Conservation (phyloP, 2,888 invertebrate species). For the Pteria penguin region DNA sequence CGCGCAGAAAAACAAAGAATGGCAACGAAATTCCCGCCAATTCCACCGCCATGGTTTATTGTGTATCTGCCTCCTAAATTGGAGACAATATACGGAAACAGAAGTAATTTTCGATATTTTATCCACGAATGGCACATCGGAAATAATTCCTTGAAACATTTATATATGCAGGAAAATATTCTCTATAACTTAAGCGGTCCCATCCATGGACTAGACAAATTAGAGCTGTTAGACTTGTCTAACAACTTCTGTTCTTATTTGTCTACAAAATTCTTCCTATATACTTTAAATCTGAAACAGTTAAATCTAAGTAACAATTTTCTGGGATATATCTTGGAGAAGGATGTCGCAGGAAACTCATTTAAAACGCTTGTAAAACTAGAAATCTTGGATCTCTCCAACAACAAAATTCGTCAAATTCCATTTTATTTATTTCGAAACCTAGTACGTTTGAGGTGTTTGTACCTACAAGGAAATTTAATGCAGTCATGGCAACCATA, state of each 20-base stretch:
- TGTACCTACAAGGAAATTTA: constrained; percentile 11
- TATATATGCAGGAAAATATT: neutral
- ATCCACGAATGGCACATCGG: neutral
- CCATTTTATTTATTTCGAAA: neutral
- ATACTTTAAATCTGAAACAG: neutral
- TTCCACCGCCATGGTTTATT: too few relatives aligned
- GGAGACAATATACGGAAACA: neutral
- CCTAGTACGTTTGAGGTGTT: neutral
- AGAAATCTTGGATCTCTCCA: neutral
- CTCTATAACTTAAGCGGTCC: neutral
- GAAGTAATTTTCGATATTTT: neutral
- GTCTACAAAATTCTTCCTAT: neutral
- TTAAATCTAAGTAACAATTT: neutral
- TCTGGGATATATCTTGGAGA: constrained; percentile 1
- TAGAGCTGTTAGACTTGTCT: neutral
- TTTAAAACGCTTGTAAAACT: constrained; percentile 4
- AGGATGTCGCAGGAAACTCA: neutral
- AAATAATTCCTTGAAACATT: neutral
- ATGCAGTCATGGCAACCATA: too few relatives aligned
- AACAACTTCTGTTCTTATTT: neutral
- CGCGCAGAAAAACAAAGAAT: neutral
- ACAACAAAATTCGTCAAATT: constrained; percentile 1
- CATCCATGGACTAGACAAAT: neutral
- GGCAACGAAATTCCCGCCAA: neutral
- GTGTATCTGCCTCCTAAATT: neutral